Evolutionary conservation across 2,113 vertebrate genomes (phyloP).

Genomic region (Hylia prasina): DNA sequence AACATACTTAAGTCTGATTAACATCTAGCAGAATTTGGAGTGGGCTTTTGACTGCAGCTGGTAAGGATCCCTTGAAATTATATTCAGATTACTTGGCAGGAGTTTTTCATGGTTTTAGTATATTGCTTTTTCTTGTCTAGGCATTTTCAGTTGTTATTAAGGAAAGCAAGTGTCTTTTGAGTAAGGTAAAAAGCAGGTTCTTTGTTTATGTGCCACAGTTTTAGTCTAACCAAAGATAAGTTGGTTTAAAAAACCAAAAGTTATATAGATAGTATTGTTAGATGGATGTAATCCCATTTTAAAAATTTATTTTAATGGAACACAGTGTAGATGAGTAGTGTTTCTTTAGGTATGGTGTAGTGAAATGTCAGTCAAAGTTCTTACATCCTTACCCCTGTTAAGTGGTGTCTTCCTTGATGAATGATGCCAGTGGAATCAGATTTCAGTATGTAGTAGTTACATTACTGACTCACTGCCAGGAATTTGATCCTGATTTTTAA

Average conservation of each 20-base stretch:
- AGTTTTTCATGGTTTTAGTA: neutral
- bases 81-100: conserved; percentile 39
- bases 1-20: conserved; percentile 42
- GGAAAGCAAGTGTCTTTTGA: neutral
- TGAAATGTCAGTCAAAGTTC: neutral
- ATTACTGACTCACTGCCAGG: neutral
- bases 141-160: neutral
- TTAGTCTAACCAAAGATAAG: neutral
- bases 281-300: neutral
- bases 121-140: neutral
- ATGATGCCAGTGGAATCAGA: neutral
- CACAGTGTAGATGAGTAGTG: neutral
- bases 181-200: neutral
- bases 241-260: neutral
- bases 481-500: neutral
- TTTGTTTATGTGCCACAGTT: neutral
- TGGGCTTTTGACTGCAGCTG: conserved; percentile 45
- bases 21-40: conserved; percentile 21
- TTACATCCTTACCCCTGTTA: neutral
- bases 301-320: neutral
- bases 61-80: conserved; percentile 30
- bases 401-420: neutral
- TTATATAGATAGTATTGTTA: neutral
- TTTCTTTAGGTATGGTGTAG: neutral
- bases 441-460: neutral